phyloP scores from a whole-genome alignment of 2,113 vertebrate genomes.

The Phaethornis superciliosus region DNA sequence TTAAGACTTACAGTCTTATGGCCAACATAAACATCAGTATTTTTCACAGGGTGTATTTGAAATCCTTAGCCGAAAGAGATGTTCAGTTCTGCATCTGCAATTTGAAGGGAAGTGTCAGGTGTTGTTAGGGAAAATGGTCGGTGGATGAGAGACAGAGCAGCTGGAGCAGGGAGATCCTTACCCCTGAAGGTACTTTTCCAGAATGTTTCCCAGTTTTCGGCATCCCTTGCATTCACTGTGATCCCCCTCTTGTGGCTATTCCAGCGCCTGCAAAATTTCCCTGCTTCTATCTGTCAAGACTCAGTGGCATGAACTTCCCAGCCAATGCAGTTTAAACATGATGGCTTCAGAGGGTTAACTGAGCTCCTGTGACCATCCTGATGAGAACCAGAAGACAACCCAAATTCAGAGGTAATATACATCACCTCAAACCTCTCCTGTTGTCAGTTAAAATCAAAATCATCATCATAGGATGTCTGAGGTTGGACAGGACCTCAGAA shows the following conservation, averaged over 20 bases:
- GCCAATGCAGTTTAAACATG: background rate
- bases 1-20: background rate
- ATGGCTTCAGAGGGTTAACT: background rate
- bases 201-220: background rate
- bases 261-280: background rate
- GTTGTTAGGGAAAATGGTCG: background rate
- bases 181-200: background rate
- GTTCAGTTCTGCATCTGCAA: background rate
- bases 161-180: background rate
- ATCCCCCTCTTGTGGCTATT: constrained; percentile 63
- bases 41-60: background rate
- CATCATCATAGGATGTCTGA: too few relatives aligned
- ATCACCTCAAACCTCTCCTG: background rate
- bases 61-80: background rate
- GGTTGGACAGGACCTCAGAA: too few relatives aligned
- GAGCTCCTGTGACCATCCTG: background rate
- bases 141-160: background rate
- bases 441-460: too few relatives aligned
- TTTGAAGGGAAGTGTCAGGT: background rate
- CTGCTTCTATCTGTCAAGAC: background rate
- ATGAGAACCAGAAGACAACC: background rate
- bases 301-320: background rate
- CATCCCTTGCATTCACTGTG: constrained; percentile 9
- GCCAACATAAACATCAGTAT: rapidly evolving
- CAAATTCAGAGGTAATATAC: rapidly evolving